Evolutionary conservation across 1,140 invertebrate genomes (phyloP), one percentile per base, ranked within the genome.

Genomic region (Lordiphosa mommai): DNA sequence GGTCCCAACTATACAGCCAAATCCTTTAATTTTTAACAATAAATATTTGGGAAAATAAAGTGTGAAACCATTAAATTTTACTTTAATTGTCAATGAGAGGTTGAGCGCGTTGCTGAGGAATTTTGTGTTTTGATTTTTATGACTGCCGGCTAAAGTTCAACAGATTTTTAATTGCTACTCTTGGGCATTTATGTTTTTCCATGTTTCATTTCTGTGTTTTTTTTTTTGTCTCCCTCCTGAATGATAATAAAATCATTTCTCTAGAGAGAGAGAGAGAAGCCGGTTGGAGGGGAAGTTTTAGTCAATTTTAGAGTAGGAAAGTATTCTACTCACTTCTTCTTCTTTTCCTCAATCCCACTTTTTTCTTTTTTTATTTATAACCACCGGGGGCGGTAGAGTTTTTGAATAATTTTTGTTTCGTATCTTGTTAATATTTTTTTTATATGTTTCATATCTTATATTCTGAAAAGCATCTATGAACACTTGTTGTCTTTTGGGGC

Each of bases 201-300:
- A 74, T 74, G 70, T 74, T 74, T 49, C 37, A 32, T 14, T 47
- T 32, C 27, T 29, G 32, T 41, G 40, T 59, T 38, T 2, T 47
- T 48, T 6, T 29, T 36, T 2, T 23, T 37, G n/a, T 33, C 66
- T 48, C 34, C 49, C 58, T 51, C 23, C n/a, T 48, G 20, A 20
- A 70, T 60, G 61, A 82, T 82, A 84, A n/a, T n/a, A n/a, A 84
- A 82, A 82, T 82, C 77, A 82, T 73, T 73, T 76, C 27, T 12
- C 27, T 29, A 20, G 17, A 7, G 5, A 41, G 20, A 27, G 20
- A 27, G 27, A 10, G 40, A 23, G 20, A 17, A 10, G 40, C 17
- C 27, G 7, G 13, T 17, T 40, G 37, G n/a, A 17, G 20, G 20
- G 10, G 40, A 6, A 23, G 38, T 6, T 49, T 63, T 33, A 34